Evolutionary conservation across 2,113 vertebrate genomes (phyloP).

Genomic region (Holacanthus passer): DNA sequence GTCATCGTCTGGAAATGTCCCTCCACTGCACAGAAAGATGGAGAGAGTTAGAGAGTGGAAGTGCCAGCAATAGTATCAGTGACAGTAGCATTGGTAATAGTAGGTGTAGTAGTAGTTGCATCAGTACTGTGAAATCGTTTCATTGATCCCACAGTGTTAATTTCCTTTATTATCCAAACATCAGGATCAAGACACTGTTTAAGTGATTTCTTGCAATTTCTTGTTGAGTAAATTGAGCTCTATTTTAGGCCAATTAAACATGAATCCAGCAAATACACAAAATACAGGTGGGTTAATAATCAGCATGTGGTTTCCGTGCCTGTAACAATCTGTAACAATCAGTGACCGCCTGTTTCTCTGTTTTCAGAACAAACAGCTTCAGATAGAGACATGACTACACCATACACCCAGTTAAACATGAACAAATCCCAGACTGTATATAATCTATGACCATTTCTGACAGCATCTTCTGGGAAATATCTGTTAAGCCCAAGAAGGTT

Average conservation of each 20-base stretch:
- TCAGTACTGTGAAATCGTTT: neutral
- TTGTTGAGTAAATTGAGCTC: neutral
- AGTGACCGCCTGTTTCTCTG: neutral
- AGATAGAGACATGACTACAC: neutral
- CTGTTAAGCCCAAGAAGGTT: no score
- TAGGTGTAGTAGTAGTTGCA: neutral
- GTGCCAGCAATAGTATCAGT: neutral
- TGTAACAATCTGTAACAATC: neutral
- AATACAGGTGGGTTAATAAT: neutral
- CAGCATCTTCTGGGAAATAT: no score
- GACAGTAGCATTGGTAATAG: neutral
- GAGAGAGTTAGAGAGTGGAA: neutral
- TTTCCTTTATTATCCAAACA: neutral
- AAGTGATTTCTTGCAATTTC: neutral
- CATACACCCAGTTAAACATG: no score
- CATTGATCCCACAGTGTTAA: neutral
- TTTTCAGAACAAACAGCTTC: neutral
- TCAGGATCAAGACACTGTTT: neutral
- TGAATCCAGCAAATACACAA: neutral
- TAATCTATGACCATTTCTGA: no score
- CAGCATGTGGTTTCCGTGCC: no score
- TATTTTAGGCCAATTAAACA: neutral
- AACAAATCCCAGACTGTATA: no score
- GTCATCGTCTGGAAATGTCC: slow-evolving; percentile 96
- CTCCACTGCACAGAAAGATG: slow-evolving; percentile 85